Evolutionary conservation across 92 coral and sea anemone genomes (phyloP), one percentile per base, ranked within the genome.

Genomic region (Zoanthus gigantus): DNA sequence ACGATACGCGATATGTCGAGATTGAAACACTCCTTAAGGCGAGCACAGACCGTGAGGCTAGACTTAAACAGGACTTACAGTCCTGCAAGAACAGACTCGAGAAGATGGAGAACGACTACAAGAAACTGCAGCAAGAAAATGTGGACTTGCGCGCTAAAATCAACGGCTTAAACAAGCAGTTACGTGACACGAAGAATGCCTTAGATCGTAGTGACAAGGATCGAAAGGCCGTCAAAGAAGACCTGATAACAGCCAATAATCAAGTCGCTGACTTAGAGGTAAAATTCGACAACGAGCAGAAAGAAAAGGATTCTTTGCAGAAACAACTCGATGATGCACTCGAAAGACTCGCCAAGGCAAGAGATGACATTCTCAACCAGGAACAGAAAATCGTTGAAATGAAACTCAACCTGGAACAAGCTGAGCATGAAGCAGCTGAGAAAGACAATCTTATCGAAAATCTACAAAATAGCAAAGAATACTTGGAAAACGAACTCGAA

Each of bases 21-120:
- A 95, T 95, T 50, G 98, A 95, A 73, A 93, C 96, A 15, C 92
- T 95, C 16, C 94, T 93, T 88, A 95, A 93, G 88, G 96, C 96
- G 7, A 91, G 93, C 68, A 92, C 92, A 77, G 98, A 95, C 68
- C 94, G 90, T 57, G 98, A 93, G 75, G 93, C 92, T 90, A 91
- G 98, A 45, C 72, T 86, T 69, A 95, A 95, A 78, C 98, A 91
- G 69, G 98, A 95, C 74, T 69, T 95, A 11, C 96, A 93, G 86
- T 79, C 96, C 69, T 89, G 87, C 66, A 95, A 95, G 82, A 89
- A 87, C 72, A 92, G 96, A 54, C 88, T 89, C 72, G 98, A 95
- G 46, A 95, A 91, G 94, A 66, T 91, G 93, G 98, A 95, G 83
- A 81, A 88, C 23, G 94, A 93, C 87, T 93, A 87, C 83, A 91